Evolutionary conservation across 2,888 invertebrate species (phyloP), one percentile per base, ranked within the genome.

Genomic region (Stomorhina lunata): DNA sequence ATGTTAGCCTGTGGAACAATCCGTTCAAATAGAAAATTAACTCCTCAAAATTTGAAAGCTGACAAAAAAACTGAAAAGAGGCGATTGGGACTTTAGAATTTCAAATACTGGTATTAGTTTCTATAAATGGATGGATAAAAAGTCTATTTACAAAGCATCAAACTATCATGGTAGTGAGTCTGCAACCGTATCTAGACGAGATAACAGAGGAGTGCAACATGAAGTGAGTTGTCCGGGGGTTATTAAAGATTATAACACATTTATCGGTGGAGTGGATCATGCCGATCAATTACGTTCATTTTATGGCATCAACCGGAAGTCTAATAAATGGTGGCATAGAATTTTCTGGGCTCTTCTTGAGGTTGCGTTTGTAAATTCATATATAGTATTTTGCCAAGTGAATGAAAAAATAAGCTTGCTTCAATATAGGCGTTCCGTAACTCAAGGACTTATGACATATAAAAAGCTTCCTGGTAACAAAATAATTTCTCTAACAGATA

Each of bases 251-350:
- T 80, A 76, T 34, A 83, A 83, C 37, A 9, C 72, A 5, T 80
- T 80, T 68, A 83, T 80, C 72, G 63, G 59, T 12, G 76, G 76
- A 61, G 61, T 83, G 10, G 76, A 76, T 37, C 76, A 80, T 53
- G 63, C 73, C 20, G 77, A 83, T 69, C 77, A 79, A 43, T 71
- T 83, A 25, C 68, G 68, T n/a, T n/a, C n/a, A n/a, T n/a, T n/a
- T n/a, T n/a, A n/a, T n/a, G n/a, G n/a, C n/a, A n/a, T n/a, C n/a
- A n/a, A n/a, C n/a, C n/a, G n/a, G n/a, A n/a, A n/a, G n/a, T n/a
- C n/a, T n/a, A n/a, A n/a, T n/a, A n/a, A n/a, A n/a, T n/a, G n/a
- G n/a, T n/a, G n/a, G n/a, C n/a, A n/a, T n/a, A n/a, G n/a, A n/a
- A n/a, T n/a, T n/a, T n/a, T n/a, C n/a, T n/a, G n/a, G n/a, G n/a